Percentiles rank a stretch among this genome's conserved stretches.
Evolutionary conservation across 2,113 vertebrate genomes (phyloP).

Genomic region (Gila orcuttii): DNA sequence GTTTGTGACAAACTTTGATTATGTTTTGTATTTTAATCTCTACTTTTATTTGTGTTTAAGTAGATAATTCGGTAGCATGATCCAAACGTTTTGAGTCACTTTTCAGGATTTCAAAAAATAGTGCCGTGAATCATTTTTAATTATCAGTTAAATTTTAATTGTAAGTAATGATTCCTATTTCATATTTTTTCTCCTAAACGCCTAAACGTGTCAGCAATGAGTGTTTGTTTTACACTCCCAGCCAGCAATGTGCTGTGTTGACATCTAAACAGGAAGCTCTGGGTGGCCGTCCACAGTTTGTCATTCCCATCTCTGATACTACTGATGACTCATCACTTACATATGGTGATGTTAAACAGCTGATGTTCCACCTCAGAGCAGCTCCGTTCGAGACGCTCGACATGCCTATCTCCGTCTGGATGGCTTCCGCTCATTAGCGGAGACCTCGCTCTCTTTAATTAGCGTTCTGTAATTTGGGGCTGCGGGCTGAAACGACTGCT

Average conservation of each 20-base stretch:
- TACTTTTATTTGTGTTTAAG: background rate
- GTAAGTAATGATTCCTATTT: no score
- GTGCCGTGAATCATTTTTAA: background rate
- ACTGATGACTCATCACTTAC: constrained; percentile 30
- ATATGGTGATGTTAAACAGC: constrained; percentile 23
- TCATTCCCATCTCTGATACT: background rate
- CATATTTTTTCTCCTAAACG: background rate
- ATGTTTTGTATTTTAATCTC: background rate
- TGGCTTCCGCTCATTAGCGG: constrained; percentile 42
- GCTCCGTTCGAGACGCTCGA: background rate
- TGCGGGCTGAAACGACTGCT: constrained; percentile 33
- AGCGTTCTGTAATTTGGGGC: constrained; percentile 35
- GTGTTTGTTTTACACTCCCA: background rate
- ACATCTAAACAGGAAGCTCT: background rate
- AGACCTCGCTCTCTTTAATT: constrained; percentile 28
- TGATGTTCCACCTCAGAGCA: constrained; percentile 28
- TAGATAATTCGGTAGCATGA: background rate
- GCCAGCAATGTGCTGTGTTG: background rate
- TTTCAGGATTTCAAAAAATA: background rate
- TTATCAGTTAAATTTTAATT: background rate
- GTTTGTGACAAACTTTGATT: background rate
- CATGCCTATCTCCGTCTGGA: constrained; percentile 23
- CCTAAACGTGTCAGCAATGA: background rate
- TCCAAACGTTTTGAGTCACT: background rate
- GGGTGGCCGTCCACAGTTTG: background rate